Conservation (phyloP, 2,113 vertebrate genomes). For the Ceyx melanurus region DNA sequence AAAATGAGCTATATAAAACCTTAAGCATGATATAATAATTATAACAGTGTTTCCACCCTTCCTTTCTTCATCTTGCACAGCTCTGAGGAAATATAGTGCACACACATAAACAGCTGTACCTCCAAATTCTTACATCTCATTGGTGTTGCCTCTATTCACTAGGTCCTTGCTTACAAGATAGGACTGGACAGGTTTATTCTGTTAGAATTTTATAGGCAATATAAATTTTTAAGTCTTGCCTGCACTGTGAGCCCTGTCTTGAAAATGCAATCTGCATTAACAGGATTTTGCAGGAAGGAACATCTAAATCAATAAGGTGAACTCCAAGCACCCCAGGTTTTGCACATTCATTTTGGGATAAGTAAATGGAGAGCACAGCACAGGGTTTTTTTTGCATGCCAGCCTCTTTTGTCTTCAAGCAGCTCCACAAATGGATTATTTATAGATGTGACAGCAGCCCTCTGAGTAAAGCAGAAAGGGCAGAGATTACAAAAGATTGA, state of each 20-base stretch:
- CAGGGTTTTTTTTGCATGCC: constrained; percentile 34
- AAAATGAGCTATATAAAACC: not conserved
- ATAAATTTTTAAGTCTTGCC: constrained; percentile 34
- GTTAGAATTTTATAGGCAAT: constrained; percentile 20
- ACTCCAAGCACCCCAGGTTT: not conserved
- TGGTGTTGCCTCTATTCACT: not conserved
- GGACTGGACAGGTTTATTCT: not conserved
- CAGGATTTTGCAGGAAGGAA: constrained; percentile 9
- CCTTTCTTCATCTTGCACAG: not conserved
- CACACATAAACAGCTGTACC: not conserved
- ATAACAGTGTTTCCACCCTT: not conserved
- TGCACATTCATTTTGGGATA: constrained; percentile 17
- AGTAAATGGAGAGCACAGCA: constrained; percentile 17
- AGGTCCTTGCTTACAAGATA: not conserved
- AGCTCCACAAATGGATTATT: constrained; percentile 61
- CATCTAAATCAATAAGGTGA: constrained; percentile 42
- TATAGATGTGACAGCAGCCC: constrained; percentile 50
- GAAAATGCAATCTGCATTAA: constrained; percentile 38
- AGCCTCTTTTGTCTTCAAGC: constrained; percentile 56
- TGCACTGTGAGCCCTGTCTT: not conserved
- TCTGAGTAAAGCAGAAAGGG: constrained; percentile 65
- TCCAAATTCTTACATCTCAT: not conserved
- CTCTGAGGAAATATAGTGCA: not conserved
- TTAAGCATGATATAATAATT: not conserved
- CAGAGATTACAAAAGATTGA: constrained; percentile 73